phyloP scores from a whole-genome alignment of 2,888 invertebrate species.

The Tenthredo distinguenda region DNA sequence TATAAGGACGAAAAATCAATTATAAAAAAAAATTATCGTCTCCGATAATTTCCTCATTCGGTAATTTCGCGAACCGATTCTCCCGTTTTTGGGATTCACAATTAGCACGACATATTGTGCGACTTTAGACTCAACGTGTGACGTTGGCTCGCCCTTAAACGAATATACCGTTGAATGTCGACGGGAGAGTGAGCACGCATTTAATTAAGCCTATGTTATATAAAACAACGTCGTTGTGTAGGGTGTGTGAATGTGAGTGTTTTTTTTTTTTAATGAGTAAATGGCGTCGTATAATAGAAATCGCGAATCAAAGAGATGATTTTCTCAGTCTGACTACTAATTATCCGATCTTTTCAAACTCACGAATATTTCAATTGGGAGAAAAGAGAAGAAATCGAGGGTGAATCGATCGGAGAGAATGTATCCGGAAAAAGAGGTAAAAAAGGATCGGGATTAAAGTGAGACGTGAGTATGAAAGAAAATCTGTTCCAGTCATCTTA shows the following conservation, averaged over 20 bases:
- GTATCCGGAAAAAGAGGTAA: no score
- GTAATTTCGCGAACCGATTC: not conserved
- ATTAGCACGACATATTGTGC: slow-evolving; percentile 20
- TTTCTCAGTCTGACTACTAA: not conserved
- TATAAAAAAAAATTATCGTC: no score
- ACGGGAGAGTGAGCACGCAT: not conserved
- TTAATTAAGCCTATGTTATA: slow-evolving; percentile 9
- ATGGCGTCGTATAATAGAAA: not conserved
- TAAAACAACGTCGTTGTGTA: not conserved
- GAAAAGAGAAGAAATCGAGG: not conserved
- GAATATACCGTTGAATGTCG: not conserved
- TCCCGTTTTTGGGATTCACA: not conserved
- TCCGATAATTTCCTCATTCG: not conserved
- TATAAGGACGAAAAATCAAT: not conserved
- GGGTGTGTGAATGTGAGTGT: not conserved
- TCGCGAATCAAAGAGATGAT: not conserved
- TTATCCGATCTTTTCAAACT: not conserved
- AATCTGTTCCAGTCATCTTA: not conserved
- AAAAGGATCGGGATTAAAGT: no score
- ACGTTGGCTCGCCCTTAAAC: not conserved
- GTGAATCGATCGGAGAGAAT: no score
- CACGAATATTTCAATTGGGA: not conserved
- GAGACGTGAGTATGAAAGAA: not conserved
- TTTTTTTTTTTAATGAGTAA: not conserved
- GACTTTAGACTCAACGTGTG: not conserved